Conservation (phyloP, 2,797 vertebrate genomes). For the Morus bassanus region DNA sequence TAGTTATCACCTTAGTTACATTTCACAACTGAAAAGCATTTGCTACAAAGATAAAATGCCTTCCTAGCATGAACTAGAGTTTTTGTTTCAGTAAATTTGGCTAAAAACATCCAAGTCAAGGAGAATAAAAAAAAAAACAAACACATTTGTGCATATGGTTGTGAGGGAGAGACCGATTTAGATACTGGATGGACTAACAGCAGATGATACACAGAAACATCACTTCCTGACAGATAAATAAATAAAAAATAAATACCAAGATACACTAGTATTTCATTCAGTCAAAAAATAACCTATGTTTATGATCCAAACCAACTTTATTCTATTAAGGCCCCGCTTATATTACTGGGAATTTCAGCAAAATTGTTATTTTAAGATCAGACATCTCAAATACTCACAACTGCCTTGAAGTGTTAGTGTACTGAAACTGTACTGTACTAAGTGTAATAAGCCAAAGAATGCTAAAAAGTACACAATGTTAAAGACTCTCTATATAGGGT, state of each 20-base stretch:
- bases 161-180: neutral
- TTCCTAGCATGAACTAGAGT: neutral
- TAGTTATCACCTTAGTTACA: neutral
- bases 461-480: neutral
- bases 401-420: neutral
- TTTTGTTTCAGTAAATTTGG: neutral
- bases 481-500: neutral
- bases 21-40: neutral
- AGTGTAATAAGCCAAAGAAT: neutral
- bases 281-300: neutral
- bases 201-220: neutral
- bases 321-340: neutral
- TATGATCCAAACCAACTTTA: neutral
- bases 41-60: neutral
- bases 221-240: neutral
- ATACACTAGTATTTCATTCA: neutral
- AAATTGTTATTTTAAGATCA: neutral
- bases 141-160: rapidly evolving
- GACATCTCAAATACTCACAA: neutral
- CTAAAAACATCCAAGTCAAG: neutral
- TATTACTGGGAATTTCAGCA: neutral
- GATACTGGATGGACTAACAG: neutral
- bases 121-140: neutral
- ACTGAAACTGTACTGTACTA: too few relatives aligned
- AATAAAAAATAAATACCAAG: neutral